Evolutionary conservation across 2,113 vertebrate species (phyloP).

Genomic region (Rhinopomastus cyanomelas): DNA sequence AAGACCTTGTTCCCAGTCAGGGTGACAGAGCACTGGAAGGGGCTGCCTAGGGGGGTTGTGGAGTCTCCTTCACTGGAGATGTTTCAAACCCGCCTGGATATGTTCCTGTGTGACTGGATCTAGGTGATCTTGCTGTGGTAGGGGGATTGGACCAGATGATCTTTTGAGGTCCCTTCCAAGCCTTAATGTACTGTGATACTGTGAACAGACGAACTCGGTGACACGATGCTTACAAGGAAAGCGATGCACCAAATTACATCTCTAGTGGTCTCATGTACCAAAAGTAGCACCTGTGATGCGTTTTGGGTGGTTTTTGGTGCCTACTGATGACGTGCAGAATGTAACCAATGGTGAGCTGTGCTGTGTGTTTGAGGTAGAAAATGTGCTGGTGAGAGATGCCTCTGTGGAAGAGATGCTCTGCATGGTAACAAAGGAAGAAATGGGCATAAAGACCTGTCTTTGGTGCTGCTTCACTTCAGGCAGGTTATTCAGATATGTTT

Average conservation of each 20-base stretch:
- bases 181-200: too few species aligned
- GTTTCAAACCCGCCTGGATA: too few species aligned
- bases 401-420: background rate
- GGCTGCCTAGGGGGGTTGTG: too few species aligned
- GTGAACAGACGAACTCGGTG: background rate
- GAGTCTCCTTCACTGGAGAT: too few species aligned
- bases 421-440: background rate
- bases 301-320: background rate
- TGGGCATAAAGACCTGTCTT: background rate
- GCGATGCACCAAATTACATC: fast-evolving
- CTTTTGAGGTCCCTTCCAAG: too few species aligned
- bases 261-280: background rate
- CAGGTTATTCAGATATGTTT: background rate
- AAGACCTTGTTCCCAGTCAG: too few species aligned
- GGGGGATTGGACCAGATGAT: too few species aligned
- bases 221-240: background rate
- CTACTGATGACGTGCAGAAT: background rate
- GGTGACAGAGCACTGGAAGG: too few species aligned
- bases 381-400: background rate
- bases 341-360: background rate
- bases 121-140: too few species aligned
- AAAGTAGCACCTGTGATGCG: background rate
- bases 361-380: background rate
- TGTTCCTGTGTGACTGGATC: too few species aligned
- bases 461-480: background rate